Percentiles rank a stretch among this genome's conserved stretches.
Evolutionary conservation across 2,888 invertebrate genomes (phyloP).

Genomic region (Nymphalis polychloros): DNA sequence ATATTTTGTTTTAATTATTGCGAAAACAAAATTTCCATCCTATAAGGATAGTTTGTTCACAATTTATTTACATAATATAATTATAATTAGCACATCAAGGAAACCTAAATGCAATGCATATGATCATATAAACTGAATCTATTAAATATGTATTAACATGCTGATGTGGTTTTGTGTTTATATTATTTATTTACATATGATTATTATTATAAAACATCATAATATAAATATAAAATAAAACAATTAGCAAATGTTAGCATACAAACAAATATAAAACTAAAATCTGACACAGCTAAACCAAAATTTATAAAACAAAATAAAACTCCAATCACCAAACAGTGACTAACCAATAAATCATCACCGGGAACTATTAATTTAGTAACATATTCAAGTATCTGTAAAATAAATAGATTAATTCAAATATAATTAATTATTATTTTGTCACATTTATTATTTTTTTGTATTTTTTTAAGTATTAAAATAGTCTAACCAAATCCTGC

Average conservation of each 20-base stretch:
- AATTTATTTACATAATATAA: too few species aligned
- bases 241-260: constrained; percentile 17
- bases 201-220: neutral
- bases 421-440: constrained; percentile 13
- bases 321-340: constrained; percentile 34
- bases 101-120: too few species aligned
- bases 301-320: constrained; percentile 24
- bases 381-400: constrained; percentile 76
- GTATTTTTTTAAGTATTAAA: neutral
- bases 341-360: constrained; percentile 52
- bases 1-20: too few species aligned
- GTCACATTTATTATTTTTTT: neutral
- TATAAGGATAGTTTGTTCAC: too few species aligned
- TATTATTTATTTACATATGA: constrained; percentile 4
- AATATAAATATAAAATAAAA: neutral
- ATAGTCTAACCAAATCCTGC: neutral
- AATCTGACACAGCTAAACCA: constrained; percentile 24
- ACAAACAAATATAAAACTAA: constrained; percentile 18
- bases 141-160: neutral
- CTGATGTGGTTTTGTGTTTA: neutral
- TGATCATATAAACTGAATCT: neutral
- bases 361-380: constrained; percentile 69
- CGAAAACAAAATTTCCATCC: too few species aligned
- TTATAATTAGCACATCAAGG: too few species aligned
- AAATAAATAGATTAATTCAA: constrained; percentile 46